Evolutionary conservation across 2,888 invertebrate species (phyloP), one percentile per base, ranked within the genome.

Genomic region (Aphodius sticticus): DNA sequence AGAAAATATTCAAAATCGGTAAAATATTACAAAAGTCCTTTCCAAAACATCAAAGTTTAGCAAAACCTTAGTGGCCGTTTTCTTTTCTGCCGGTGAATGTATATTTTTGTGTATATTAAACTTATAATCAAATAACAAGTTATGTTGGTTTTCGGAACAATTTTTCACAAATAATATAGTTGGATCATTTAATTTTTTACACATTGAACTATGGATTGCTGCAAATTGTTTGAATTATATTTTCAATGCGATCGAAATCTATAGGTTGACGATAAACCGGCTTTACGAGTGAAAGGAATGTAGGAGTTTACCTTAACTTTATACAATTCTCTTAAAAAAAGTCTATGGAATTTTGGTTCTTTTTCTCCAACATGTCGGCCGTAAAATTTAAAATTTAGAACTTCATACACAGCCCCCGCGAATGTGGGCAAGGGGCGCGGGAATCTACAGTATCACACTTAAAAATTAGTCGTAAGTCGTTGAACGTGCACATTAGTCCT

Each of bases 341-440:
- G 86, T 88, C 87, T 87, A 86, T 87, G 86, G 85, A 87, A 86
- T 87, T 85, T 87, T 89, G 88, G 88, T 89, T 88, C 89, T 89
- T 86, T 87, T 84, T 85, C 72, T 74, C 74, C 74, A 35, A 74
- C 26, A 35, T 74, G n/a, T 35, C 74, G 74, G 37, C 74, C 36
- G 53, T 53, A 53, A 9, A 53, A 53, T 74, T 76, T 83, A 84
- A 86, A 88, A 88, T 89, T 90, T 89, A 90, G 89, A 90, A 89
- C 90, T 88, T 84, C 82, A 83, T 82, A 82, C 82, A 82, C 81
- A 83, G 69, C 78, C 75, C 69, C 72, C 36, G 78, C 37, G 7
- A 70, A 69, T 70, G 69, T 69, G 76, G 69, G 14, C 69, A 26
- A 7, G 74, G 72, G 74, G 74, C 74, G 75, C n/a, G 79, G 69